Evolutionary conservation across 92 coral and sea anemone species (phyloP), one percentile per base, ranked within the genome.

Genomic region (Pocillopora grandis): DNA sequence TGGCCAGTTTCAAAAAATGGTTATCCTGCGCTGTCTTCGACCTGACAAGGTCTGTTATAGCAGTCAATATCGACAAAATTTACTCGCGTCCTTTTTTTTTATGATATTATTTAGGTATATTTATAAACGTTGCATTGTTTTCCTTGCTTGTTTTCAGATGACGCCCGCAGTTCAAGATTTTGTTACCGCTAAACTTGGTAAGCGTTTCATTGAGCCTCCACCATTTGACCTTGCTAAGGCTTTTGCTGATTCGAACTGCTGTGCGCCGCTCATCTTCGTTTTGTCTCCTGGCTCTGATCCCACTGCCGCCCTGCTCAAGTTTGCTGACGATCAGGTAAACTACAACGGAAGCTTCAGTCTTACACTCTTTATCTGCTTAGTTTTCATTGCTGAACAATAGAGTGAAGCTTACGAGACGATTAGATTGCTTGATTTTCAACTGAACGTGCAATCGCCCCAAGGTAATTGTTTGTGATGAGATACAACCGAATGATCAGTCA

Each of bases 221-320:
- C 99, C 99, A 21, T 96, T 96, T 78, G 99, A 96, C 84, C 93
- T 96, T 62, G 98, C 92, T 73, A 96, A 96, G 78, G 99, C 99
- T 16, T 96, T 96, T 76, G 96, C 96, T 21, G 99, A 96, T 80
- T 96, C 99, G 65, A 90, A 89, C 85, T 94, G 98, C 23, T 92
- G 98, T 42, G 99, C 93, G 49, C 99, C 99, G 2, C 97, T 96
- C 72, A 94, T 96, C 91, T 96, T 96, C 62, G 93, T 96, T 65
- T 87, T 96, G 55, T 96, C 99, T 23, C 99, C 99, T 5, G 99
- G 99, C 67, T 96, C 99, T 13, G 99, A 96, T 89, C 99, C 99
- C 33, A 96, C 99, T 1, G 99, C 99, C 17, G 99, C 99, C 12
- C 84, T 96, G 71, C 96, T 96, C 69, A 96, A 96, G 90, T 96